phyloP scores from a whole-genome alignment of 2,113 vertebrate genomes.

The Heterocephalus glaber region DNA sequence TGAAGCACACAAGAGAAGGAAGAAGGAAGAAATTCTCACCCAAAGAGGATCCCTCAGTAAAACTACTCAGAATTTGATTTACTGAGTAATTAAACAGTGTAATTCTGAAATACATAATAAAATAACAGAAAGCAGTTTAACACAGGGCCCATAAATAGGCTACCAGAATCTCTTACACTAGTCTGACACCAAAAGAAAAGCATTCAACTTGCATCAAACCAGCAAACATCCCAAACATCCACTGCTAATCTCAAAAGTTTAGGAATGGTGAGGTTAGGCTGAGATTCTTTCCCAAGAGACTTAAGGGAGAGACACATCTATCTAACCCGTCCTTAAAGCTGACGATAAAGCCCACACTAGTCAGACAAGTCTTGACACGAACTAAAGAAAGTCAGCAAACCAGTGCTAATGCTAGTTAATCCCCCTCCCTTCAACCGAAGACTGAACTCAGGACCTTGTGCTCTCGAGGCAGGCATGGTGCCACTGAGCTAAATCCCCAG shows the following conservation, averaged over 20 bases:
- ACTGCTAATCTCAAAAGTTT: not conserved
- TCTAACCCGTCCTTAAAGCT: not conserved
- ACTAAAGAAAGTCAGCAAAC: conserved; percentile 28
- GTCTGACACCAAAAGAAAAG: not conserved
- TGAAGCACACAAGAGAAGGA: not conserved
- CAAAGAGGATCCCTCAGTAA: not conserved
- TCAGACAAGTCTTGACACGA: not conserved
- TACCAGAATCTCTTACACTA: not conserved
- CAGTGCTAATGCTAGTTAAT: not conserved
- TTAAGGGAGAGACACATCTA: not conserved
- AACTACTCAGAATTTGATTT: not conserved
- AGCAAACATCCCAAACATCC: not conserved
- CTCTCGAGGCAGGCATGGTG: no score
- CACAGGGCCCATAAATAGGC: not conserved
- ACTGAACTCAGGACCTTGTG: no score
- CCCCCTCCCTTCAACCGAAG: no score
- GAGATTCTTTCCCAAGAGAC: not conserved
- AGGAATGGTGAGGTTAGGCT: not conserved
- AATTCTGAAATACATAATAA: not conserved
- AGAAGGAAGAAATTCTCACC: not conserved
- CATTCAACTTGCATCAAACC: not conserved
- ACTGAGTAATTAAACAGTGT: not conserved
- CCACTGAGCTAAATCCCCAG: no score
- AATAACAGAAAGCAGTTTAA: not conserved
- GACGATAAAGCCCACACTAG: not conserved